phyloP scores from a whole-genome alignment of 2,888 invertebrate species.

The Mythimna impura region DNA sequence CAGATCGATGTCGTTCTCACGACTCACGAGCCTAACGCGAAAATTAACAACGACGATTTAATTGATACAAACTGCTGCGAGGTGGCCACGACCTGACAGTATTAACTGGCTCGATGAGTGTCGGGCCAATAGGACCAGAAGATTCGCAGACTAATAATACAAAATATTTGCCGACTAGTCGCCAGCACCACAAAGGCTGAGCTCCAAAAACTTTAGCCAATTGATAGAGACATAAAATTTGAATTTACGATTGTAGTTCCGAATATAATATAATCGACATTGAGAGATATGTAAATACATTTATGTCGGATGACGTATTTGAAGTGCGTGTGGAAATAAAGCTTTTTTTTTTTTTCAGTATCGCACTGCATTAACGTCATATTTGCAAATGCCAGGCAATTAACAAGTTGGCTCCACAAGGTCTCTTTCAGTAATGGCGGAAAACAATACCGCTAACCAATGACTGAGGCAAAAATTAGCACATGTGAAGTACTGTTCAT shows the following conservation, averaged over 20 bases:
- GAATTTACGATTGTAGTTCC: conserved; percentile 47
- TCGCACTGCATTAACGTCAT: conserved; percentile 50
- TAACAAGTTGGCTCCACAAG: conserved; percentile 64
- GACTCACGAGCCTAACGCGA: conserved; percentile 83
- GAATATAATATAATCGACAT: conserved; percentile 36
- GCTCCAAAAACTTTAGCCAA: conserved; percentile 23
- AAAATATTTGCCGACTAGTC: conserved; percentile 34
- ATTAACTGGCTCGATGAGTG: conserved; percentile 63
- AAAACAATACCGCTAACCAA: conserved; percentile 79
- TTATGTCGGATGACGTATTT: conserved; percentile 38
- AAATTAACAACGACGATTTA: conserved; percentile 85
- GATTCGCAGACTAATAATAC: conserved; percentile 60
- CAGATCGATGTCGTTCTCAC: conserved; percentile 78
- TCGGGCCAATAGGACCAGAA: conserved; percentile 52
- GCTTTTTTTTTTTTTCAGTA: conserved; percentile 13
- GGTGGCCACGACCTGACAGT: conserved; percentile 64
- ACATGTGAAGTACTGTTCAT: conserved; percentile 83
- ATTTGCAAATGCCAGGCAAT: conserved; percentile 57
- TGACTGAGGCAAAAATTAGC: conserved; percentile 84
- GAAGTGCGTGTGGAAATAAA: conserved; percentile 30
- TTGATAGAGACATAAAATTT: conserved; percentile 45
- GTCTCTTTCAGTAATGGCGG: conserved; percentile 74
- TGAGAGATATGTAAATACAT: conserved; percentile 11
- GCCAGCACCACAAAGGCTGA: conserved; percentile 3
- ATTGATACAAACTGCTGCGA: conserved; percentile 83